Base-by-base conservation (phyloP, 1,140 invertebrate species). In the Apis florea region DNA sequence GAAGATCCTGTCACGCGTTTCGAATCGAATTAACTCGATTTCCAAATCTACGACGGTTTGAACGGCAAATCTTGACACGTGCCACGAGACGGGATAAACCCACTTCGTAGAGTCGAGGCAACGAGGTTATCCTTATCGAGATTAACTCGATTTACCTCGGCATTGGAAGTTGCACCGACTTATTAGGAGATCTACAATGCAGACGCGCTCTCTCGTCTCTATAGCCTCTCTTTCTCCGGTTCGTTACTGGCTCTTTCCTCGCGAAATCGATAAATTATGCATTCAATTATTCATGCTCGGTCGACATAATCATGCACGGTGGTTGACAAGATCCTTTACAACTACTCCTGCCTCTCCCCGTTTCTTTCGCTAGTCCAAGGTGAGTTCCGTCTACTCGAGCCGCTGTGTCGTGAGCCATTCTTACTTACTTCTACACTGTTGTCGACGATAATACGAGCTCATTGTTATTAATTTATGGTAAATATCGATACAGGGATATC, bases 281-380 rank as follows among this genome's bases (percentile, higher is more conserved):
- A 89, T 90, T 89, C 83, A 89, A 91, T 92, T 92, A 92, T 92
- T 92, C 89, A 92, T 90, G 89, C 86, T 83, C 89, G 83, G 76
- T 85, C 89, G 89, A 83, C 88, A 88, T 91, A 92, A 91, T 91
- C 90, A 88, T 88, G 90, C 83, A 87, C 85, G 88, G 88, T 89
- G 87, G 88, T 92, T 92, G 90, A 92, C 91, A 91, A 91, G 90
- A 91, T 91, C 85, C 89, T 89, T 88, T 89, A 89, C 83, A 77
- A 82, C 70, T 78, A 40, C 78, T 69, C 70, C 71, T 78, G 78
- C 72, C 69, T 79, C 75, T 82, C 74, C 63, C 63, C 78, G 73
- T 75, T 81, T 82, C 56, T 72, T 40, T 83, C 67, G 70, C 85
- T 63, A 64, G 53, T 61, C 66, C 74, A 67, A 82, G 64, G 54